phyloP scores from a whole-genome alignment of 2,888 invertebrate genomes.

The Agonopterix heracliana region DNA sequence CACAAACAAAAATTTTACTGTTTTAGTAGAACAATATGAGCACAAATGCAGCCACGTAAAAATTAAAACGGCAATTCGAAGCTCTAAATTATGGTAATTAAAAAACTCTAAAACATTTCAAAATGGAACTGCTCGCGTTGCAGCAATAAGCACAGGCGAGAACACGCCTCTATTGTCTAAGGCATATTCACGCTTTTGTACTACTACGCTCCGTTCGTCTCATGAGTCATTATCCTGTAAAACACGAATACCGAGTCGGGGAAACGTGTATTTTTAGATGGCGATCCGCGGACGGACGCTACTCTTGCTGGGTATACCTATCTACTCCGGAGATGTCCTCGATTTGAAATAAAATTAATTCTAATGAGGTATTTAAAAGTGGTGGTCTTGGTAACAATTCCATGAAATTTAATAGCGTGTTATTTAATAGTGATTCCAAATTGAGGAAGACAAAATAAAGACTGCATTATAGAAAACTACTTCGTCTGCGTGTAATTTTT shows the following conservation, averaged over 20 bases:
- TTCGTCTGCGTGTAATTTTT: too few relatives aligned
- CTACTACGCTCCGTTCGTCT: conserved; percentile 30
- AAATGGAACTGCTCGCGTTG: too few relatives aligned
- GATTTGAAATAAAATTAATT: conserved; percentile 17
- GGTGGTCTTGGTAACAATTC: neutral
- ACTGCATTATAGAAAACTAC: too few relatives aligned
- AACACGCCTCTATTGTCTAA: conserved; percentile 28
- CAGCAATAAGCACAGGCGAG: neutral
- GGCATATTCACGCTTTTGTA: conserved; percentile 35
- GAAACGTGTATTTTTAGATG: conserved; percentile 68
- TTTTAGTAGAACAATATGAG: neutral
- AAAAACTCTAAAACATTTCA: too few relatives aligned
- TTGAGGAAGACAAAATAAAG: too few relatives aligned
- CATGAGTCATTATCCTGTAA: conserved; percentile 69
- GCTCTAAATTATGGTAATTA: too few relatives aligned
- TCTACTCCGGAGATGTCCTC: conserved; percentile 26
- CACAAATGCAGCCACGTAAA: neutral
- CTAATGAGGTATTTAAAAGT: conserved; percentile 13
- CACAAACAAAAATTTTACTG: neutral
- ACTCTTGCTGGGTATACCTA: conserved; percentile 22
- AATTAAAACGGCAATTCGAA: too few relatives aligned
- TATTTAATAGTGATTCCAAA: too few relatives aligned
- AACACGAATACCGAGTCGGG: conserved; percentile 57
- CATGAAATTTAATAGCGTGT: too few relatives aligned
- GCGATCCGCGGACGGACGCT: conserved; percentile 45